Percentiles rank a stretch among this genome's conserved stretches.
Conservation (phyloP, 35 echinoderm and acorn worm genomes). For the Amphiura filiformis region DNA sequence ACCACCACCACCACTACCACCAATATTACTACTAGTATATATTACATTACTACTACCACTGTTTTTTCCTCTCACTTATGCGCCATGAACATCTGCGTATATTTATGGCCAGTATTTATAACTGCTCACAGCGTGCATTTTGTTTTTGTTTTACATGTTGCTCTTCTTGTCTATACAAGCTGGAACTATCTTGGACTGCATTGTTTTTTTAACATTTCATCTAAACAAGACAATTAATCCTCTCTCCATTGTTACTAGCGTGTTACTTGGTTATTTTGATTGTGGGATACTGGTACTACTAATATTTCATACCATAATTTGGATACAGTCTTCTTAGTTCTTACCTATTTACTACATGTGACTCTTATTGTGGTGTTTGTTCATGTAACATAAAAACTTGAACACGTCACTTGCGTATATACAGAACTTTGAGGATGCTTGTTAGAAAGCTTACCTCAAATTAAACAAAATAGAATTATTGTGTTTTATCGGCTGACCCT, state of each 20-base stretch:
- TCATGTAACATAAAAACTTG: too few species aligned
- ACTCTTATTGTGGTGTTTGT: too few species aligned
- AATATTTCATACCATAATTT: slow-evolving; percentile 1
- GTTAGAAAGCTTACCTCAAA: too few species aligned
- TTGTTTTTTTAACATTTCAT: not conserved
- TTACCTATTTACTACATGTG: too few species aligned
- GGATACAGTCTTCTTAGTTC: not conserved
- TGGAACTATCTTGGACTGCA: slow-evolving; percentile 10
- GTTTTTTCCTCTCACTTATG: not conserved
- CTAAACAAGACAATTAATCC: not conserved
- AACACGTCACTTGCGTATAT: too few species aligned
- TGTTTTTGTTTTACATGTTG: not conserved
- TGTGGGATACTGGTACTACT: not conserved
- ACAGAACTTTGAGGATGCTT: too few species aligned
- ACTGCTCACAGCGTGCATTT: slow-evolving; percentile 1
- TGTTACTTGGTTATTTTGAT: not conserved
- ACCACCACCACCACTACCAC: not conserved
- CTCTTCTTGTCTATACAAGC: not conserved
- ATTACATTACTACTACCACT: not conserved
- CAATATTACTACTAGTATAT: not conserved
- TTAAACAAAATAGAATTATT: too few species aligned
- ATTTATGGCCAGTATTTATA: not conserved
- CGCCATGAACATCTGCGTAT: not conserved
- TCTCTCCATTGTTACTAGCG: not conserved
- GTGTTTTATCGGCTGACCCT: too few species aligned